Conservation (phyloP, 2,113 vertebrate genomes). For the Daphoenositta chrysoptera region DNA sequence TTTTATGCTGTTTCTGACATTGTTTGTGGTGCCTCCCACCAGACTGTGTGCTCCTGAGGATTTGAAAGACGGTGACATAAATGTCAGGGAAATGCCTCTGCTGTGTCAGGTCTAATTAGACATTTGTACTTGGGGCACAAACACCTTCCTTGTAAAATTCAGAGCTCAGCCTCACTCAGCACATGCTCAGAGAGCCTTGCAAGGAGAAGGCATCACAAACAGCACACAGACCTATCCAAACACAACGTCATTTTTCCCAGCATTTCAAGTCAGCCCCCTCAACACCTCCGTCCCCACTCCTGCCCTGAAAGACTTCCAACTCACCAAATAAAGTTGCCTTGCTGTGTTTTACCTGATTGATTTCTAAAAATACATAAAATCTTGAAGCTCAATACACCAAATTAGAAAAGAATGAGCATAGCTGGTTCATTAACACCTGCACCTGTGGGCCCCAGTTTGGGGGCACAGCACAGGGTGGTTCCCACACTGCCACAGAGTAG, state of each 20-base stretch:
- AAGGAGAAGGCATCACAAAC: neutral
- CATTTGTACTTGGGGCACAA: constrained; percentile 65
- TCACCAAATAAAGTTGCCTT: neutral
- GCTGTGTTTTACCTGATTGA: neutral
- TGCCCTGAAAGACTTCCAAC: neutral
- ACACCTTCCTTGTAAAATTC: constrained; percentile 63
- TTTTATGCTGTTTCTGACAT: constrained; percentile 79
- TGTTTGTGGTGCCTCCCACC: constrained; percentile 75
- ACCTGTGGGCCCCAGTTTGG: neutral
- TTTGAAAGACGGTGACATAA: constrained; percentile 70
- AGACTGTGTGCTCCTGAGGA: constrained; percentile 58
- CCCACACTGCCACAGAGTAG: neutral
- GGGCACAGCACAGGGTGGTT: neutral
- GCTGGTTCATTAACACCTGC: neutral
- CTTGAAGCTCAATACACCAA: neutral
- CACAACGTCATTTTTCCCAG: neutral
- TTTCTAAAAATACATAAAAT: neutral
- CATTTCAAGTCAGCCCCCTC: neutral
- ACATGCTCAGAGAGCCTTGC: neutral
- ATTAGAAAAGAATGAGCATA: neutral
- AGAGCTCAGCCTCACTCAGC: neutral
- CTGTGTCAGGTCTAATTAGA: constrained; percentile 78
- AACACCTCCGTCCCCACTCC: neutral
- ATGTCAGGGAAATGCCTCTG: constrained; percentile 72
- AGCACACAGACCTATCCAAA: neutral